Base-by-base conservation (phyloP, 1,140 invertebrate genomes). In the Trichonephila clavata region DNA sequence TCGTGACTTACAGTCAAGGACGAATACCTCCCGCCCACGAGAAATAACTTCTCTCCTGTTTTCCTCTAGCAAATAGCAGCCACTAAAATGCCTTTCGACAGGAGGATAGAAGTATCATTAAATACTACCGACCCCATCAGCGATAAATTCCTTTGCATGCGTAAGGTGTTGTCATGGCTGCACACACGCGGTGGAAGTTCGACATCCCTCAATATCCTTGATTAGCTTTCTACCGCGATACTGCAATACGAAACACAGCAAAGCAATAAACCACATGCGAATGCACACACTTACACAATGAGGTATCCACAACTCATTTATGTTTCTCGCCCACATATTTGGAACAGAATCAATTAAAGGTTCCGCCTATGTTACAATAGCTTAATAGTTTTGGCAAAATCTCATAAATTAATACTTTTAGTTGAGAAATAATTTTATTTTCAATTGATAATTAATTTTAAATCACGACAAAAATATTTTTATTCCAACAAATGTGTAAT, bases 121-220 rank as follows among this genome's bases (percentile, higher is more conserved):
- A 77, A 77, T 32, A 20, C 27, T 7, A 77, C 14, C 71, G 16
- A 14, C 27, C 65, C 27, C 16, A 77, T 77, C 71, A 77, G 71
- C 27, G 71, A 77, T 77, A 77, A 32, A 77, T 77, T 77, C 71
- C 71, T 32, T 77, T 39, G 27, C 71, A 39, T 77, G 71, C 27
- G 71, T 77, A 77, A 77, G 71, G 71, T 77, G 71, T 77, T 77
- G 71, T 77, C 71, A 77, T 77, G 71, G 71, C 6, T 77, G 27
- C 71, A 39, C 32, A 32, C 71, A 77, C 27, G 32, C 71, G 27
- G 24, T 24, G 71, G 71, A 77, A 77, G 27, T 27, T 77, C 71
- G 71, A 32, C 71, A 39, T 77, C 27, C 32, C 27, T 77, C 71
- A 39, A 77, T 77, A 32, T 77, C 71, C 32, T 32, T 77, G 71